A percentile compares a stretch with the other conserved stretches of the same genome.
phyloP scores from a whole-genome alignment of 2,113 vertebrate species.

The Prionailurus bengalensis region DNA sequence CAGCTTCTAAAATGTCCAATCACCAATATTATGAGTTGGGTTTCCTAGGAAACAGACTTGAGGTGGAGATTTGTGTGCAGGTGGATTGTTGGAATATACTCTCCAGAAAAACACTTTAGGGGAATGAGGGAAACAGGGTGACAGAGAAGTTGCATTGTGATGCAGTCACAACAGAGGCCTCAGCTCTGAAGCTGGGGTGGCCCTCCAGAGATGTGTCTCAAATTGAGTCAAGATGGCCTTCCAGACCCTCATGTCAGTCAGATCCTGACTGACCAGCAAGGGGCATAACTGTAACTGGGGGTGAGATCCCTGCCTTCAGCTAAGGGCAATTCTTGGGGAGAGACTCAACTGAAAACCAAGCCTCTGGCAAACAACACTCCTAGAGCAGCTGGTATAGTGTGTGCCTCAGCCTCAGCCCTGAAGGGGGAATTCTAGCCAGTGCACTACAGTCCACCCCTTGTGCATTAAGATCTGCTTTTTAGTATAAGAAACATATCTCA shows the following conservation, averaged over 20 bases:
- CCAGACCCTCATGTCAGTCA: not conserved
- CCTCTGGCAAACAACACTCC: not conserved
- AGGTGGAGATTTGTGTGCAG: not conserved
- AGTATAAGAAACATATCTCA: not conserved
- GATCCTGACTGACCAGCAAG: not conserved
- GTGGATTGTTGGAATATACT: not conserved
- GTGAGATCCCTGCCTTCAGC: not conserved
- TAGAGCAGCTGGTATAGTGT: too few relatives aligned
- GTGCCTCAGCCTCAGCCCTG: not conserved
- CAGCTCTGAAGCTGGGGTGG: not conserved
- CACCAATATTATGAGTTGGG: not conserved
- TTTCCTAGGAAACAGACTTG: slow-evolving; percentile 43
- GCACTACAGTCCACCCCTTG: too few relatives aligned
- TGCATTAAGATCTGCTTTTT: not conserved
- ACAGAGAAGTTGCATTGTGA: not conserved
- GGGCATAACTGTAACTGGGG: not conserved
- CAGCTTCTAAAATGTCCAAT: not conserved
- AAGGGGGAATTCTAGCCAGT: not conserved
- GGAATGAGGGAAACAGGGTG: not conserved
- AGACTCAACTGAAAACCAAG: not conserved
- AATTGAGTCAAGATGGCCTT: not conserved
- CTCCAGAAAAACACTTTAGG: not conserved
- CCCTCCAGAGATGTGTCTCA: not conserved
- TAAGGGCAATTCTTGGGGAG: not conserved
- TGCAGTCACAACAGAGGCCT: not conserved